Percentiles rank a stretch among this genome's conserved stretches.
Evolutionary conservation across 2,113 vertebrate species (phyloP).

Genomic region (Phaetusa simplex): DNA sequence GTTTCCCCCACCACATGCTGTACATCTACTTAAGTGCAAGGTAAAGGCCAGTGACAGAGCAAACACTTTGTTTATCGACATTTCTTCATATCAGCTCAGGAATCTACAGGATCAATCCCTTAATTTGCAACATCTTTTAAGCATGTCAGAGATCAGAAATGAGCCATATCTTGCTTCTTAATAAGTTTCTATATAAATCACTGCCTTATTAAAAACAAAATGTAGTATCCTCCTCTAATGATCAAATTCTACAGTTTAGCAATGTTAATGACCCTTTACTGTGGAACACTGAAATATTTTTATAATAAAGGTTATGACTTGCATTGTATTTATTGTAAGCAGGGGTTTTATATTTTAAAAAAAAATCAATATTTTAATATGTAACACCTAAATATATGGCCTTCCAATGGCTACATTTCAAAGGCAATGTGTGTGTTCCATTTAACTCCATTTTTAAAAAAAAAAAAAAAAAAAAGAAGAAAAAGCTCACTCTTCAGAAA

Average conservation of each 20-base stretch:
- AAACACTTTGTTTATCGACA: not conserved
- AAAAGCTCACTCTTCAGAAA: not conserved
- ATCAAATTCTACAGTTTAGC: constrained; percentile 39
- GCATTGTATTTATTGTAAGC: constrained; percentile 47
- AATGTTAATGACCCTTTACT: constrained; percentile 35
- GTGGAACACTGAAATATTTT: constrained; percentile 2
- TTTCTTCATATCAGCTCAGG: not conserved
- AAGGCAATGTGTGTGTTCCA: constrained; percentile 23
- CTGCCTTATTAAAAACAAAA: constrained; percentile 58
- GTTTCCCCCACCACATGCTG: not conserved
- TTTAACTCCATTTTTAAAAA: not conserved
- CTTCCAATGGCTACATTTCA: constrained; percentile 35
- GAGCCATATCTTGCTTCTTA: constrained; percentile 43
- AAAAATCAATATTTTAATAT: constrained; percentile 56
- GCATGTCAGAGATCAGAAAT: constrained; percentile 50
- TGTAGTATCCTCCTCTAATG: not conserved
- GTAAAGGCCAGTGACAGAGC: not conserved
- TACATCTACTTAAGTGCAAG: not conserved
- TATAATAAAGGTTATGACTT: constrained; percentile 51
- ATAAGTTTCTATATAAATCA: constrained; percentile 58
- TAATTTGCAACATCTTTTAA: constrained; percentile 59
- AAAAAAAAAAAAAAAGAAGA: not conserved
- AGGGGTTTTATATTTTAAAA: not conserved
- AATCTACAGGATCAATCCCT: constrained; percentile 45
- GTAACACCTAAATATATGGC: constrained; percentile 57